phyloP scores from a whole-genome alignment of 1,140 invertebrate species.

The Eriosoma lanigerum region DNA sequence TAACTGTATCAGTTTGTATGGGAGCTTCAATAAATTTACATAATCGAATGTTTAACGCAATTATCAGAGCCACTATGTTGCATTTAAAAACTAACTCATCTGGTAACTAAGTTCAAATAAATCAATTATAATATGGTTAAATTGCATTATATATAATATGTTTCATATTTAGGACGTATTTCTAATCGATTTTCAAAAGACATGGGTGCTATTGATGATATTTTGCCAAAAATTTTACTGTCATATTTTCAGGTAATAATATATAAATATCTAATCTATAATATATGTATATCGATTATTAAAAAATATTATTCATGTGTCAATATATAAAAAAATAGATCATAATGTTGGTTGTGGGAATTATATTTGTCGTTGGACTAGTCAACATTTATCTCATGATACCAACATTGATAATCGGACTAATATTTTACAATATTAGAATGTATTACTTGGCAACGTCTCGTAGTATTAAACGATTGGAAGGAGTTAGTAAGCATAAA shows the following conservation, averaged over 20 bases:
- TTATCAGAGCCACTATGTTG: neutral
- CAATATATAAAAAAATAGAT: slow-evolving; percentile 56
- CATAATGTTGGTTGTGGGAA: slow-evolving; percentile 66
- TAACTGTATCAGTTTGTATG: neutral
- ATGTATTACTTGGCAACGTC: slow-evolving; percentile 66
- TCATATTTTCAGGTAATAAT: too few relatives aligned
- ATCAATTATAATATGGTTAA: too few relatives aligned
- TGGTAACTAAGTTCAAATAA: neutral
- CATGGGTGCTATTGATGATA: neutral
- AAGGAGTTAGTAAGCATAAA: slow-evolving; percentile 63
- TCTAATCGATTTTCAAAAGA: too few relatives aligned
- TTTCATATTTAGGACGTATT: slow-evolving; percentile 13
- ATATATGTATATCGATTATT: too few relatives aligned
- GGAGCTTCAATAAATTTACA: neutral
- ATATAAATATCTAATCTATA: too few relatives aligned
- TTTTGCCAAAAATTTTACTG: slow-evolving; percentile 27
- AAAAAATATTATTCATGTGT: too few relatives aligned
- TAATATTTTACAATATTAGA: slow-evolving; percentile 62
- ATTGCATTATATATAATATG: too few relatives aligned
- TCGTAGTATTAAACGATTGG: slow-evolving; percentile 67
- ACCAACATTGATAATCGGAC: slow-evolving; percentile 61
- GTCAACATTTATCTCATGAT: slow-evolving; percentile 62
- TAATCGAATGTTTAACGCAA: neutral
- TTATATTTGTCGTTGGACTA: slow-evolving; percentile 62
- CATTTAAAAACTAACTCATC: slow-evolving; percentile 7